Percentiles rank a stretch among this genome's conserved stretches.
phyloP scores from a whole-genome alignment of 92 coral and sea anemone genomes.

The Parazoanthus swiftii region DNA sequence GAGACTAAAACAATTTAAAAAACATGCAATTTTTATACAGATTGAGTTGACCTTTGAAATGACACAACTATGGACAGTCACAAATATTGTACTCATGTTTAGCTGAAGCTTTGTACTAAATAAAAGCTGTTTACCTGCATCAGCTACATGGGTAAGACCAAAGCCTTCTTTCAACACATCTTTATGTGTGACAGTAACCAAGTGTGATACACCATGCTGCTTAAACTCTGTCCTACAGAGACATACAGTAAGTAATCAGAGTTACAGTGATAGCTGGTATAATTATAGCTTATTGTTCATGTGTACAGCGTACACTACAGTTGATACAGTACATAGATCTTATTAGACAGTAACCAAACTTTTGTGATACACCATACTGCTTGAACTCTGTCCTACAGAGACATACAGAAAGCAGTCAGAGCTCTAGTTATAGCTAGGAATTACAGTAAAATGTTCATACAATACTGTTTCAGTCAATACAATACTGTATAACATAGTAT shows the following conservation, averaged over 20 bases:
- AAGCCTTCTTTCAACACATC: conserved; percentile 90
- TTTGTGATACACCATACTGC: conserved; percentile 69
- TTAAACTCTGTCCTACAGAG: conserved; percentile 76
- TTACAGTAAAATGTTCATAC: neutral
- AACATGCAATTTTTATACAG: too few relatives aligned
- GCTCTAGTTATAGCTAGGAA: neutral
- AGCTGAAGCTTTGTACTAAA: too few relatives aligned
- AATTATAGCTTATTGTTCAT: neutral
- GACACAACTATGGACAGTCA: too few relatives aligned
- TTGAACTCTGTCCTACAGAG: conserved; percentile 76
- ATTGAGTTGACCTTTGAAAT: neutral
- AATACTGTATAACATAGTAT: too few relatives aligned
- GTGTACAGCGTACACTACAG: too few relatives aligned
- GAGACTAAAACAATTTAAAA: too few relatives aligned
- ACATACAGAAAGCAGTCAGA: too few relatives aligned
- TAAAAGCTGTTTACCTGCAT: conserved; percentile 75
- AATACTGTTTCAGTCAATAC: too few relatives aligned
- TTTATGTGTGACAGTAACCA: conserved; percentile 76
- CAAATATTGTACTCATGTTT: too few relatives aligned
- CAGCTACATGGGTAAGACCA: conserved; percentile 81
- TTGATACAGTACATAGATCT: too few relatives aligned
- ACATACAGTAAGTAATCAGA: too few relatives aligned
- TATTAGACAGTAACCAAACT: conserved; percentile 67
- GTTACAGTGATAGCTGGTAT: neutral
- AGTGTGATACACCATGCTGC: conserved; percentile 73